A percentile compares a stretch with the other conserved stretches of the same genome.
Conservation (phyloP, 2,113 vertebrate species). For the Bubo bubo region DNA sequence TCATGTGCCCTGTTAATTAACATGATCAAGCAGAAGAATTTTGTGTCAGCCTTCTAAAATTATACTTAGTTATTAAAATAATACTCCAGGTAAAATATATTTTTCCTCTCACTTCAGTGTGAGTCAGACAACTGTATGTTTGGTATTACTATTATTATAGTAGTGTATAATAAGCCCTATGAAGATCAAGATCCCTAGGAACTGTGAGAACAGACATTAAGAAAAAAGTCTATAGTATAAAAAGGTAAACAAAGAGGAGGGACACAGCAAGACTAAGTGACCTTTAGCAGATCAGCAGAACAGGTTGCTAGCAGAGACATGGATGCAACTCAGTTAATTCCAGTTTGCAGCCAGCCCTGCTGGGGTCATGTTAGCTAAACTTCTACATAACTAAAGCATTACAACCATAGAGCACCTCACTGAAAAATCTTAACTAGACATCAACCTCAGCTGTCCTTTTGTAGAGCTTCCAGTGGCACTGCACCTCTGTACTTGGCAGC, state of each 20-base stretch:
- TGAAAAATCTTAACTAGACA: background rate
- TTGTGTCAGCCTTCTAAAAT: background rate
- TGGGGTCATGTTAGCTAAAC: background rate
- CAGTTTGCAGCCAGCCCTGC: accelerated
- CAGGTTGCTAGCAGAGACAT: background rate
- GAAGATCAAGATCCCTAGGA: background rate
- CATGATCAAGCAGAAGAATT: background rate
- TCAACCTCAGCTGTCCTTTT: background rate
- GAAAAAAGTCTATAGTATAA: background rate
- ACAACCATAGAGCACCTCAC: background rate
- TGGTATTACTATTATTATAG: background rate
- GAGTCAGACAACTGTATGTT: background rate
- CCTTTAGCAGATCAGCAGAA: background rate
- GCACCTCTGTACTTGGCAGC: background rate
- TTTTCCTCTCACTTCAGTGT: background rate
- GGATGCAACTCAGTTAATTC: background rate
- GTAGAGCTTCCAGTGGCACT: background rate
- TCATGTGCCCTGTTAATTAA: background rate
- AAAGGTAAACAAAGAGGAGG: background rate
- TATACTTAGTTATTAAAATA: background rate
- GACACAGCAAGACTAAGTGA: background rate
- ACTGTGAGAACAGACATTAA: background rate
- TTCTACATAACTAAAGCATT: background rate
- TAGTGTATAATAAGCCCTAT: background rate
- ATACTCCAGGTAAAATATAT: background rate